Base-by-base conservation (phyloP, 2,888 invertebrate genomes). In the Acleris emargana region DNA sequence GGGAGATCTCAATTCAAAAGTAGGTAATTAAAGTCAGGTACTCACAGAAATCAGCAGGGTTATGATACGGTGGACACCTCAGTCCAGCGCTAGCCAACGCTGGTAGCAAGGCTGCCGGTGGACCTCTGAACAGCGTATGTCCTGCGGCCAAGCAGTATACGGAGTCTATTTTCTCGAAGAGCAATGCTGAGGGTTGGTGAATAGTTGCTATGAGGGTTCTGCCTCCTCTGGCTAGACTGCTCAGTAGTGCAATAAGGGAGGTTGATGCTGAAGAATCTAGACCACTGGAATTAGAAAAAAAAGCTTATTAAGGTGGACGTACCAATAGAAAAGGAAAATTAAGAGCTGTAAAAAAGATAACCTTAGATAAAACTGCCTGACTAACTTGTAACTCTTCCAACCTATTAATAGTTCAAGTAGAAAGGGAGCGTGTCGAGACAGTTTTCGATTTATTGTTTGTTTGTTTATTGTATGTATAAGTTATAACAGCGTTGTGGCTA, bases 1-100 rank as follows among this genome's bases (percentile, higher is more conserved):
- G 9, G 1, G 7, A 7, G 28, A 28, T 28, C 32, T 0, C 9
- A 38, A 13, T 38, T 13, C 38, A 38, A 13, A 1, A 13, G 11
- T 38, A 13, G 3, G 38, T 38, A 13, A 13, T 13, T 22, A 25
- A n/a, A 13, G 4, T 25, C 1, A 57, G 52, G 53, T 66, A 94
- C 96, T 95, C 91, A 98, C 98, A 93, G 87, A 97, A 99, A 91
- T 99, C 99, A 11, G 99, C 98, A 0, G 99, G 99, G 85, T 99
- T 99, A 87, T 99, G 98, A 80, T 98, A 99, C 18, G 96, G 93
- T 2, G 99, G 99, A 83, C 99, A 99, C 25, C 94, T 89, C 13
- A 98, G 91, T 16, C 95, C 96, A 45, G 97, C 94, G 11, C 94
- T 94, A 6, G 94, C 93, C 62, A 99, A 90, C 78, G 97, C 97